Conservation (phyloP, 1,140 invertebrate species). For the Tribolium madens region DNA sequence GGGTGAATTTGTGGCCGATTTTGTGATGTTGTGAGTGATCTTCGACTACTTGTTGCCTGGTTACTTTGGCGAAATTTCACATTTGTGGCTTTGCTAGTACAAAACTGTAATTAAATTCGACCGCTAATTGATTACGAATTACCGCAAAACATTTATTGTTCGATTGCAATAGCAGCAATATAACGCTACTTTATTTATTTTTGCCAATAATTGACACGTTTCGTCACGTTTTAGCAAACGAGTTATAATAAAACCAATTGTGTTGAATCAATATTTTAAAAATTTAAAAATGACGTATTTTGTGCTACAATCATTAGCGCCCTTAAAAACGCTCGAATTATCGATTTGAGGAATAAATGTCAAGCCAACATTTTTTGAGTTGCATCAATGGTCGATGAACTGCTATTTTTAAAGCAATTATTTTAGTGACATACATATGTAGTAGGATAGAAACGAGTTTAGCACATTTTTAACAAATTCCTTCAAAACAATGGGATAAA, state of each 20-base stretch:
- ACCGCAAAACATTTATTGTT: background rate
- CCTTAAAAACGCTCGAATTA: background rate
- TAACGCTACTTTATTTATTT: background rate
- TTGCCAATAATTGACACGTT: background rate
- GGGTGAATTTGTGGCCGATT: background rate
- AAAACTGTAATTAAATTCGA: background rate
- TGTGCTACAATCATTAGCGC: too few species aligned
- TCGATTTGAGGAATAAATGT: background rate
- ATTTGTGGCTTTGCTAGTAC: background rate
- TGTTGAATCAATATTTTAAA: background rate
- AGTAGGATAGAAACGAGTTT: conserved; percentile 23
- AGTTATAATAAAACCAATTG: background rate
- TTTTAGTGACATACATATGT: conserved; percentile 13
- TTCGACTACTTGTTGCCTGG: conserved; percentile 49
- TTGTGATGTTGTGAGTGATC: conserved; percentile 47
- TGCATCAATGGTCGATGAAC: background rate
- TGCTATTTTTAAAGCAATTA: background rate
- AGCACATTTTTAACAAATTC: conserved; percentile 29
- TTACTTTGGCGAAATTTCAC: conserved; percentile 14
- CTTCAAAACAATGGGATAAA: conserved; percentile 12
- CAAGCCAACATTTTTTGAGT: background rate
- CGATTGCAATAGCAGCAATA: conserved; percentile 1
- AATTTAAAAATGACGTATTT: background rate
- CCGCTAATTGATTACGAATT: conserved; percentile 3
- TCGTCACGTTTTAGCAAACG: background rate